Evolutionary conservation across 2,797 vertebrate species (phyloP).

Genomic region (Euthynnus affinis): DNA sequence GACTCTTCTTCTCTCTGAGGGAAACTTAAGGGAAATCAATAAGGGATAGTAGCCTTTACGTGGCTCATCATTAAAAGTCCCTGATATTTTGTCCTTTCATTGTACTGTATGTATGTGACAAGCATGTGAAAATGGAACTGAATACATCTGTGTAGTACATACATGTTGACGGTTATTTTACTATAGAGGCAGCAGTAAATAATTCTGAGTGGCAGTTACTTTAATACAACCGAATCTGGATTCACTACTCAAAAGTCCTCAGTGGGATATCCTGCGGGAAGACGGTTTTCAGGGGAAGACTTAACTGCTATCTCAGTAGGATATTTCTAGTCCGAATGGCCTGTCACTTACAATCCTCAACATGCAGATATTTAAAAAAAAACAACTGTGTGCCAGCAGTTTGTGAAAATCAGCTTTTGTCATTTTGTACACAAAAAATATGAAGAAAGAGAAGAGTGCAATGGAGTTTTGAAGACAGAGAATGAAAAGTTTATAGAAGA

Average conservation of each 20-base stretch:
- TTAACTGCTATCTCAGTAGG: background rate
- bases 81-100: background rate
- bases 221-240: slow-evolving; percentile 6
- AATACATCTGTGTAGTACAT: background rate
- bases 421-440: slow-evolving; percentile 24
- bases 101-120: background rate
- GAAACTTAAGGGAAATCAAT: slow-evolving; percentile 20
- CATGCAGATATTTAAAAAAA: background rate
- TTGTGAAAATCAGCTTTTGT: slow-evolving; percentile 22
- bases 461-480: slow-evolving; percentile 33
- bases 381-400: slow-evolving; percentile 36
- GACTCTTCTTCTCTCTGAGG: background rate
- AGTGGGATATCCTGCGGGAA: background rate
- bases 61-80: background rate
- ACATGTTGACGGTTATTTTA: background rate
- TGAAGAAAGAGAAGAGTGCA: slow-evolving; percentile 32
- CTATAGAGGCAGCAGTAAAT: slow-evolving; percentile 2
- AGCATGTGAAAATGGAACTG: background rate
- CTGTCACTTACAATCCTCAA: background rate
- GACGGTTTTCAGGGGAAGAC: slow-evolving; percentile 9
- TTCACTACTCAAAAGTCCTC: background rate
- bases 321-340: no score
- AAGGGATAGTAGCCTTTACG: background rate
- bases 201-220: background rate
- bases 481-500: slow-evolving; percentile 28